Evolutionary conservation across 2,113 vertebrate genomes (phyloP).

Genomic region (Polyodon spathula): DNA sequence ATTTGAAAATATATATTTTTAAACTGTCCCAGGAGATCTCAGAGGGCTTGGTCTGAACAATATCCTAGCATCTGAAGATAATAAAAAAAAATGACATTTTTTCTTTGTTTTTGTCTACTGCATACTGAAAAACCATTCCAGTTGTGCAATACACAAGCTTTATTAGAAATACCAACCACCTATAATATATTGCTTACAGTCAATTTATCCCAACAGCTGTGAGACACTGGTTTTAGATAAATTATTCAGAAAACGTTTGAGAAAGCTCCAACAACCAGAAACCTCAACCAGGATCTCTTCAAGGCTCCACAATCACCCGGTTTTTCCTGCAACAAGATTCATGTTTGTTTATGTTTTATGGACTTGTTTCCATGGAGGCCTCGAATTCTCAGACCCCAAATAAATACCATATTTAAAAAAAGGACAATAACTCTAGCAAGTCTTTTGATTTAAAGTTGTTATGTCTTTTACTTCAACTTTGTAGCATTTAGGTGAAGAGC

Average conservation of each 20-base stretch:
- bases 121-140: neutral
- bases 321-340: conserved; percentile 29
- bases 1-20: neutral
- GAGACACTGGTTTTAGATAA: conserved; percentile 30
- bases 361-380: conserved; percentile 42
- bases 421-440: too few species aligned
- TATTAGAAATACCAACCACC: neutral
- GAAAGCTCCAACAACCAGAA: conserved; percentile 47
- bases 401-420: conserved; percentile 14
- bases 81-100: too few species aligned
- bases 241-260: conserved; percentile 37
- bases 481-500: too few species aligned
- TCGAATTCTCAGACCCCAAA: conserved; percentile 36
- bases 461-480: too few species aligned
- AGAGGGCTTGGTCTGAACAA: neutral
- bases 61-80: neutral
- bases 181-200: neutral
- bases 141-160: neutral
- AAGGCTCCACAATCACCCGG: conserved; percentile 34
- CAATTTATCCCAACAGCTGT: neutral
- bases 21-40: neutral
- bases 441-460: too few species aligned
- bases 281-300: conserved; percentile 33
- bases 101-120: neutral
- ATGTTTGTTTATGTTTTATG: conserved; percentile 50